Evolutionary conservation across 2,113 vertebrate species (phyloP), one percentile per base, ranked within the genome.

Genomic region (Neogobius melanostomus): DNA sequence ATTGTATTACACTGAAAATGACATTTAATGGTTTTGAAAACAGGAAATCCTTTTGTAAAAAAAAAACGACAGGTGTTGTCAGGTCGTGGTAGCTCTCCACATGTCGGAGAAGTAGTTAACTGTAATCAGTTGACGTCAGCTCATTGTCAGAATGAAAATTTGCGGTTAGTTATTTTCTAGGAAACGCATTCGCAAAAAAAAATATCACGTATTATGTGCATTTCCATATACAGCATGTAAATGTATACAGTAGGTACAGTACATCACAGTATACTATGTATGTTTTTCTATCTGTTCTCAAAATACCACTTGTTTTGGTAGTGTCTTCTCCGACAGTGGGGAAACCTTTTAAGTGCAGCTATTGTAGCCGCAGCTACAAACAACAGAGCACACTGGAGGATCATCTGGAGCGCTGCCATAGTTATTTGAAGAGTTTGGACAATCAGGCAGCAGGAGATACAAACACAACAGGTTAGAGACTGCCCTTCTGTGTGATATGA

Each of bases 311-410:
- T 49, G 74, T 48, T 74, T 8, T 72, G 62, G 85, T 90, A 98
- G 97, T 95, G 83, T 93, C 95, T 76, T 98, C 96, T 77, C 96
- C 94, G 59, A 95, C 95, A 0, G 95, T 95, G 21, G 95, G 96
- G 75, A 98, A 98, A 74, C 96, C 95, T 85, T 97, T 95, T 89
- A 98, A 98, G 90, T 98, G 97, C 90, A 96, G 93, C 93, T 96
- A 93, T 92, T 98, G 97, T 11, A 97, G 95, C 71, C 95, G 97
- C 50, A 97, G 96, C 93, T 98, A 98, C 90, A 98, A 98, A 83
- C 97, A 97, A 89, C 95, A 96, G 86, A 96, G 92, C 82, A 96
- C 96, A 60, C 84, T 98, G 83, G 96, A 98, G 71, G 97, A 98
- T 74, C 97, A 98, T 91, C 93, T 95, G 66, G 96, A 98, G 69